Evolutionary conservation across 2,797 vertebrate species (phyloP).

Genomic region (Lophius americanus): DNA sequence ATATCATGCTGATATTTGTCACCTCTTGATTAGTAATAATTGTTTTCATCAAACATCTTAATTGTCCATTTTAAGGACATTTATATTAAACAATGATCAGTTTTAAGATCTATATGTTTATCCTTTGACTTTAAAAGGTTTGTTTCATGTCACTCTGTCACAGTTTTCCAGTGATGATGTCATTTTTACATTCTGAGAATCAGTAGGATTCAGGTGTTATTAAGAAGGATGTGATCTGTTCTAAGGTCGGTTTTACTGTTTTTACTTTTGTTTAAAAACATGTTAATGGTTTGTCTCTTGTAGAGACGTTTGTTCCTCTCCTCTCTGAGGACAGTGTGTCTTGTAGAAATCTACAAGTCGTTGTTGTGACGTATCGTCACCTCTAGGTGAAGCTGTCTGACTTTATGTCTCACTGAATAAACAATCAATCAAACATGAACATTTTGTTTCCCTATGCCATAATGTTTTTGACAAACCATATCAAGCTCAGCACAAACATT

Average conservation of each 20-base stretch:
- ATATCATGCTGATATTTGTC: not conserved
- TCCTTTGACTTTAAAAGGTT: conserved; percentile 1
- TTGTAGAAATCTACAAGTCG: conserved; percentile 23
- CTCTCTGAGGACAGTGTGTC: conserved; percentile 15
- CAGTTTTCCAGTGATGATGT: not conserved
- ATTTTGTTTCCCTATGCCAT: too few relatives aligned
- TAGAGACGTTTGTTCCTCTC: conserved; percentile 33
- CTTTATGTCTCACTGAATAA: not conserved
- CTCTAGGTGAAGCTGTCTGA: conserved; percentile 1
- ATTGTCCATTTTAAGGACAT: conserved; percentile 1
- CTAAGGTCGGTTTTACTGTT: conserved; percentile 4
- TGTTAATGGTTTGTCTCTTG: conserved; percentile 26
- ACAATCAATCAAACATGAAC: not conserved
- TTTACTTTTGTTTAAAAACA: not conserved
- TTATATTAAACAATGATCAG: conserved; percentile 17
- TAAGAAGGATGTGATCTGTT: conserved; percentile 14
- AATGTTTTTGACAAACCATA: too few relatives aligned
- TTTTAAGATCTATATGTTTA: conserved; percentile 23
- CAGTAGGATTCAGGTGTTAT: not conserved
- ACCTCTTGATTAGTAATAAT: conserved; percentile 1
- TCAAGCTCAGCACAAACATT: too few relatives aligned
- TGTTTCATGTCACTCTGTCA: conserved; percentile 1
- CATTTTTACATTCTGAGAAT: not conserved
- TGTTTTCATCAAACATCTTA: not conserved
- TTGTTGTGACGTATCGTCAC: conserved; percentile 48